Percentiles rank a stretch among this genome's conserved stretches.
These are phyloP conservation scores for Cinclus mexicanus DNA, from an alignment of 2,113 vertebrate genomes.

Conservation along the genomic window DNA sequence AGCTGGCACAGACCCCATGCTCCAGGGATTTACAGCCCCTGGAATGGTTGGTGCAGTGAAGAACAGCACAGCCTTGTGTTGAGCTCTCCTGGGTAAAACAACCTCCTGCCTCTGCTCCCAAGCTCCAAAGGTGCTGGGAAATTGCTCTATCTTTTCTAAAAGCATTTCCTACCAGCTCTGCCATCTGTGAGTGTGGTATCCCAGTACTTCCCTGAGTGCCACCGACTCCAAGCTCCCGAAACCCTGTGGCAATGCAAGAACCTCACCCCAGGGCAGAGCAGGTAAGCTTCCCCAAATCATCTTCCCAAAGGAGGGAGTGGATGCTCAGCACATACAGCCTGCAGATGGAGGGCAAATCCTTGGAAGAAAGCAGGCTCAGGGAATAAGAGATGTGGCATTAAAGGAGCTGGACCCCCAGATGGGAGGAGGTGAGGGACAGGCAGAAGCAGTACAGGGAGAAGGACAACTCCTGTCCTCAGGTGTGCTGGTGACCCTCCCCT, in stretches of 20 bases:
- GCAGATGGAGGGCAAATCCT: background rate
- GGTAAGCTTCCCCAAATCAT: background rate
- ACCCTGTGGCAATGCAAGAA: background rate
- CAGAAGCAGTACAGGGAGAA: background rate
- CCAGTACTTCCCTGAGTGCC: background rate
- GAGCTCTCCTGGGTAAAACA: background rate
- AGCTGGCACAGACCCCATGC: background rate
- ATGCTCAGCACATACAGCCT: background rate
- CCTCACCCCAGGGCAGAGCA: background rate
- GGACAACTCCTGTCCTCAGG: background rate
- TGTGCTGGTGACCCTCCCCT: background rate
- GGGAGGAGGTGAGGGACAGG: background rate
- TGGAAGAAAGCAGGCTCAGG: background rate
- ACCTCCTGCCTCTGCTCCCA: background rate
- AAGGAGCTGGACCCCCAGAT: accelerated
- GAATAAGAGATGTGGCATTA: background rate
- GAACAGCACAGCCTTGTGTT: background rate
- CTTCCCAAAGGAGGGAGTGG: background rate
- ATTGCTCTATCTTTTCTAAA: background rate
- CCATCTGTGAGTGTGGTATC: background rate
- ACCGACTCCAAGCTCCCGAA: background rate
- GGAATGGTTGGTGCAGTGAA: background rate
- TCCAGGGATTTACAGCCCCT: background rate
- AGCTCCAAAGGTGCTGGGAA: background rate
- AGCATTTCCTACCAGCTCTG: background rate